phyloP scores from a whole-genome alignment of 2,113 vertebrate genomes.

The Heteronetta atricapilla region DNA sequence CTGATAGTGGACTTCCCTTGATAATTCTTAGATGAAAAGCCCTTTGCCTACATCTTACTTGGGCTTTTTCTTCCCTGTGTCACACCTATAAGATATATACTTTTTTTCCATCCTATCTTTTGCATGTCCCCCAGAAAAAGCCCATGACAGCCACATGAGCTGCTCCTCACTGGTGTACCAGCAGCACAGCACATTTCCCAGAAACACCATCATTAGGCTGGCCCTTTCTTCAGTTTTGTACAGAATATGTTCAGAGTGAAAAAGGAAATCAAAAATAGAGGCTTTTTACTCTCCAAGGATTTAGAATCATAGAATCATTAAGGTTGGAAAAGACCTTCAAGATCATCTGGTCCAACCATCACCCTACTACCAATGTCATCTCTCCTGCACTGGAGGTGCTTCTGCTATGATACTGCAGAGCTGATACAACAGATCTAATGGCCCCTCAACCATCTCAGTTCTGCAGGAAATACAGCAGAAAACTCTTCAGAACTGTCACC shows the following conservation, averaged over 20 bases:
- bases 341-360: too few species aligned
- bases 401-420: neutral
- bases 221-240: neutral
- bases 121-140: neutral
- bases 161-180: neutral
- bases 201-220: neutral
- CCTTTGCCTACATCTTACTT: neutral
- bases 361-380: too few species aligned
- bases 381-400: fast-evolving
- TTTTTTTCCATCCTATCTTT: neutral
- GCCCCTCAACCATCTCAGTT: neutral
- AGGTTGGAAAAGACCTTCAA: too few species aligned
- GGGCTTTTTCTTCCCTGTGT: neutral
- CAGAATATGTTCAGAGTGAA: neutral
- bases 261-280: neutral
- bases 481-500: neutral
- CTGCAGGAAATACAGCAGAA: neutral
- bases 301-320: neutral
- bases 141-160: neutral
- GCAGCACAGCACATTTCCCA: neutral
- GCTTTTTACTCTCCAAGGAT: neutral
- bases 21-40: neutral
- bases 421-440: neutral
- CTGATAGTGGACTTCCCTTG: neutral
- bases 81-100: neutral